A percentile compares a stretch with the other conserved stretches of the same genome.
phyloP scores from a whole-genome alignment of 2,113 vertebrate genomes.

The Boleophthalmus pectinirostris region DNA sequence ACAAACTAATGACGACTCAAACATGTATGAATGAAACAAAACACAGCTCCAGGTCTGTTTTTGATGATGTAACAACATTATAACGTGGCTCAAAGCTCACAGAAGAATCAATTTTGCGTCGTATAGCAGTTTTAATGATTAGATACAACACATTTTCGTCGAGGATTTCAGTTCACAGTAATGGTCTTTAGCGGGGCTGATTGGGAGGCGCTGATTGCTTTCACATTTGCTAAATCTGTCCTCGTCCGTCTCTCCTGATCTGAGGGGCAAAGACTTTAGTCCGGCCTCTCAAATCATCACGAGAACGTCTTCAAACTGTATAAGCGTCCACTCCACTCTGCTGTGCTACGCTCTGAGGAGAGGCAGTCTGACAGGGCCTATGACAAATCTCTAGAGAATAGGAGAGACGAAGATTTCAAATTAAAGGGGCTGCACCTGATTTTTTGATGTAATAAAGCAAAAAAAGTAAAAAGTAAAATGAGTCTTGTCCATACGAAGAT shows the following conservation, averaged over 20 bases:
- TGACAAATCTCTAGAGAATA: constrained; percentile 32
- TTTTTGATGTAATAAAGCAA: no score
- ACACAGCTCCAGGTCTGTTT: no score
- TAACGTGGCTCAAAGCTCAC: no score
- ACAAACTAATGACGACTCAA: no score
- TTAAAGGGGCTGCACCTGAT: no score
- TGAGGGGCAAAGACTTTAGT: constrained; percentile 22
- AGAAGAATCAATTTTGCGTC: no score
- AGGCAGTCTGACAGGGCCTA: constrained; percentile 28
- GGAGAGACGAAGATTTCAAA: neutral
- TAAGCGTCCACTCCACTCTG: constrained; percentile 24
- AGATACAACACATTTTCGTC: neutral
- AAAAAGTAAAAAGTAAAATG: no score
- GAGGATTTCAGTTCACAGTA: neutral
- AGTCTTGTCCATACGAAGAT: no score
- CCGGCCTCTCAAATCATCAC: constrained; percentile 29
- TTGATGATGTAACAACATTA: no score
- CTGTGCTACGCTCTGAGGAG: constrained; percentile 34
- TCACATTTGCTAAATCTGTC: constrained; percentile 15
- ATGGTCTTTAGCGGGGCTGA: neutral
- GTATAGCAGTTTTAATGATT: neutral
- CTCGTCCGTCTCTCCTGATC: constrained; percentile 13
- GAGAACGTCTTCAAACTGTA: constrained; percentile 29
- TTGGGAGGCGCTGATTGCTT: neutral
- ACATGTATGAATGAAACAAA: no score